phyloP scores from a whole-genome alignment of 2,888 invertebrate species.

The Eustalomyia histrio region DNA sequence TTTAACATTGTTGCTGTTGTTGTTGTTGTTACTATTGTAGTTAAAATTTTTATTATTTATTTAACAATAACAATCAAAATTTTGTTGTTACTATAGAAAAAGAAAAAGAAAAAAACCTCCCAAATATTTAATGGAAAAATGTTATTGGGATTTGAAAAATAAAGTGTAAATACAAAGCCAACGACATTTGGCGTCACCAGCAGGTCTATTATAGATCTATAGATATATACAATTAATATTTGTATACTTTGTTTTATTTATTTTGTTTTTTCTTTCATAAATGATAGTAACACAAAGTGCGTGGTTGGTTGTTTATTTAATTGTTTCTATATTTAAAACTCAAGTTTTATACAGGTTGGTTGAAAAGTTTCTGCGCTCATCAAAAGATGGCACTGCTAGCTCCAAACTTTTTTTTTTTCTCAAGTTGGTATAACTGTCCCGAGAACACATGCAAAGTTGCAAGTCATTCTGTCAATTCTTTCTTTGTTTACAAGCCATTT shows the following conservation, averaged over 20 bases:
- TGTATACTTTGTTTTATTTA: no score
- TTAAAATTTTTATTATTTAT: neutral
- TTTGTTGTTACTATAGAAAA: neutral
- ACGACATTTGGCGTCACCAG: slow-evolving; percentile 57
- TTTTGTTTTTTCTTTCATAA: neutral
- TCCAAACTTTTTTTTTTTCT: no score
- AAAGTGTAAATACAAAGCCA: slow-evolving; percentile 57
- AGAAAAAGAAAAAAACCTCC: neutral
- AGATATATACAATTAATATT: slow-evolving; percentile 4
- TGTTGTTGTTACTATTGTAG: neutral
- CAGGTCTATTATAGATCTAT: neutral
- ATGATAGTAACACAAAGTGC: slow-evolving; percentile 42
- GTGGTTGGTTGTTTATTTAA: slow-evolving; percentile 30
- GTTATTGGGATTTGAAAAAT: neutral
- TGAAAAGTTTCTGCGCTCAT: no score
- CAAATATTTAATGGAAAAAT: neutral
- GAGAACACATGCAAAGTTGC: no score
- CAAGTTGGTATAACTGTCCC: no score
- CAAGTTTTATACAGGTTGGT: no score
- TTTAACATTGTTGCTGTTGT: neutral
- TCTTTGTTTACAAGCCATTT: no score
- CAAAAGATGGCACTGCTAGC: no score
- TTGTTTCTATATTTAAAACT: slow-evolving; percentile 2
- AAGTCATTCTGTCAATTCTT: no score
- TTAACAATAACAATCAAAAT: slow-evolving; percentile 4